These are phyloP conservation scores for Phymatocera aterrima DNA, from an alignment of 2,888 invertebrate species.

Conservation along the genomic window DNA sequence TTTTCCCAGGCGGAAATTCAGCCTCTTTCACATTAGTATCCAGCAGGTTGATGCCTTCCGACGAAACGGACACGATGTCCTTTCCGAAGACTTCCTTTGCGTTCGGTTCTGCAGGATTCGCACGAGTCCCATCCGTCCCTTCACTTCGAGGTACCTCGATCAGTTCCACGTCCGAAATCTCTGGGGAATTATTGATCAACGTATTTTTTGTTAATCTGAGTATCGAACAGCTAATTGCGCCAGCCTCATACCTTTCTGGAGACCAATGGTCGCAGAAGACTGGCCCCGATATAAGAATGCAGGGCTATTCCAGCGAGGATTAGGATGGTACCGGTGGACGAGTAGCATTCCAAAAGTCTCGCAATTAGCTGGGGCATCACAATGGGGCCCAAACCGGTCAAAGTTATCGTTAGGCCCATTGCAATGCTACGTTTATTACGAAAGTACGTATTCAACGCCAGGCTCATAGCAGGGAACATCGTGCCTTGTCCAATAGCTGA, in stretches of 20 bases:
- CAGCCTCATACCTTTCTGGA: conserved; percentile 47
- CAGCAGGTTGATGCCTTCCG: background rate
- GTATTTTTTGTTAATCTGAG: conserved; percentile 25
- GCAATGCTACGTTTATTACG: conserved; percentile 75
- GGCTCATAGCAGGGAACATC: conserved; percentile 73
- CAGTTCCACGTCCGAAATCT: conserved; percentile 42
- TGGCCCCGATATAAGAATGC: conserved; percentile 74
- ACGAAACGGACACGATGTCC: background rate
- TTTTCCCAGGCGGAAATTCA: background rate
- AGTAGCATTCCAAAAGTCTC: conserved; percentile 69
- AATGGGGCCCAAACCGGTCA: conserved; percentile 75
- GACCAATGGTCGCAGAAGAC: conserved; percentile 74
- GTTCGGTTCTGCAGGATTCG: background rate
- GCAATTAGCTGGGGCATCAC: conserved; percentile 75
- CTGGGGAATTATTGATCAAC: conserved; percentile 24
- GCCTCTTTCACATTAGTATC: background rate
- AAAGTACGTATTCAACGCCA: conserved; percentile 76
- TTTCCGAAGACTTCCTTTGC: background rate
- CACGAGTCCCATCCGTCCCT: background rate
- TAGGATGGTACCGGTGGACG: conserved; percentile 74
- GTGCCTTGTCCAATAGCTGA: conserved; percentile 75
- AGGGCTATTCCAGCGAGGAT: conserved; percentile 75
- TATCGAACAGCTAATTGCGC: background rate
- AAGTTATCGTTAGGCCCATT: conserved; percentile 74
- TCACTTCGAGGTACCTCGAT: background rate